Conservation (phyloP, 2,113 vertebrate genomes). For the Phodopus roborovskii region DNA sequence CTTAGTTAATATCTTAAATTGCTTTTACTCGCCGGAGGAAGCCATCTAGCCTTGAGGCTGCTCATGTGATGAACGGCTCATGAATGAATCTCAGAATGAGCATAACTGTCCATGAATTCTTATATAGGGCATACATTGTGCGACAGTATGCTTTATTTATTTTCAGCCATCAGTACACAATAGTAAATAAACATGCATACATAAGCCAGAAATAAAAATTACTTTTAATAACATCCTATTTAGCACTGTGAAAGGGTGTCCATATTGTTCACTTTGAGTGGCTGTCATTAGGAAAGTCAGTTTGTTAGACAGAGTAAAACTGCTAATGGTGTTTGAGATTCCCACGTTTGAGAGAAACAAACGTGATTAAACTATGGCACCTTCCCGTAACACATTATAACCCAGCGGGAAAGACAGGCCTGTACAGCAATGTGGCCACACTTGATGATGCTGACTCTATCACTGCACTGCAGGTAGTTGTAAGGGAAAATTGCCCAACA, state of each 20-base stretch:
- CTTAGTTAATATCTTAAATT: conserved; percentile 45
- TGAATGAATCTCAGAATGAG: background rate
- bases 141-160: conserved; percentile 38
- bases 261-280: conserved; percentile 4
- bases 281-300: conserved; percentile 29
- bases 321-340: background rate
- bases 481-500: background rate
- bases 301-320: conserved; percentile 38
- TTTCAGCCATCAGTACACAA: background rate
- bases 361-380: background rate
- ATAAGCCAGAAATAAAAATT: conserved; percentile 1
- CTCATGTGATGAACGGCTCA: conserved; percentile 16
- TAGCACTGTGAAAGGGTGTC: background rate
- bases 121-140: background rate
- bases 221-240: background rate
- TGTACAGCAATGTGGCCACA: background rate
- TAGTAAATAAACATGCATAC: background rate
- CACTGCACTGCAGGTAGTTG: background rate
- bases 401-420: background rate
- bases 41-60: conserved; percentile 24
- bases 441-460: background rate
- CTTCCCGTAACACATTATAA: background rate
- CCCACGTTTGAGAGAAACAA: background rate
- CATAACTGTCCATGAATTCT: conserved; percentile 34
- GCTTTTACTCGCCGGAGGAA: conserved; percentile 47